Percentiles rank a stretch among this genome's conserved stretches.
Conservation (phyloP, 2,113 vertebrate species). For the Strigops habroptila region DNA sequence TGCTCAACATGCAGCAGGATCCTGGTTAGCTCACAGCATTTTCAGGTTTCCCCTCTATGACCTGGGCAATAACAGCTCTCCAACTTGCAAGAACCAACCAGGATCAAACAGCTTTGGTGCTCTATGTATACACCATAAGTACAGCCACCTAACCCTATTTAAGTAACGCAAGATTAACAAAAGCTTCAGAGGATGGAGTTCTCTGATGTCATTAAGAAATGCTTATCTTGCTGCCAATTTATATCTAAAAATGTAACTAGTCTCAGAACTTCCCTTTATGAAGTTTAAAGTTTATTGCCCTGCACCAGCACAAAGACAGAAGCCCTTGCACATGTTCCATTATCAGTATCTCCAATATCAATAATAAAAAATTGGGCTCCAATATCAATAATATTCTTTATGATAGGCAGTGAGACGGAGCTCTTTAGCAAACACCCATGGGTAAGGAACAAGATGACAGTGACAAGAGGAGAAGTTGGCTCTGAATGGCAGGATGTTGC, state of each 20-base stretch:
- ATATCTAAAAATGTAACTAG: neutral
- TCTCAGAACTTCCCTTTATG: neutral
- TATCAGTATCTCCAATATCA: neutral
- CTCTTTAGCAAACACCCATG: neutral
- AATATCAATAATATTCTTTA: neutral
- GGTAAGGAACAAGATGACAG: neutral
- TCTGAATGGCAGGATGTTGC: neutral
- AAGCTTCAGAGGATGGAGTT: neutral
- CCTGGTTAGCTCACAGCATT: neutral
- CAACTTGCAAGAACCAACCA: rapidly evolving
- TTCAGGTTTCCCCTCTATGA: neutral
- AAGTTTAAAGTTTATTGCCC: neutral
- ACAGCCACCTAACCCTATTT: neutral
- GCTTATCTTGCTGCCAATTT: neutral
- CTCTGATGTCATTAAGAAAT: neutral
- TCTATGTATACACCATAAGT: neutral
- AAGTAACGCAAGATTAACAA: neutral
- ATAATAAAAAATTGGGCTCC: neutral
- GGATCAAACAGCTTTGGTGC: neutral
- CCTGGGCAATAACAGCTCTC: neutral
- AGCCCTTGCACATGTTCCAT: neutral
- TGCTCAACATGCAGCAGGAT: neutral
- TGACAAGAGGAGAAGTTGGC: neutral
- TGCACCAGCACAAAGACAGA: neutral
- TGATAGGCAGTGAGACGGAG: neutral